phyloP scores from a whole-genome alignment of 2,113 vertebrate genomes.

The Hippoglossus stenolepis region DNA sequence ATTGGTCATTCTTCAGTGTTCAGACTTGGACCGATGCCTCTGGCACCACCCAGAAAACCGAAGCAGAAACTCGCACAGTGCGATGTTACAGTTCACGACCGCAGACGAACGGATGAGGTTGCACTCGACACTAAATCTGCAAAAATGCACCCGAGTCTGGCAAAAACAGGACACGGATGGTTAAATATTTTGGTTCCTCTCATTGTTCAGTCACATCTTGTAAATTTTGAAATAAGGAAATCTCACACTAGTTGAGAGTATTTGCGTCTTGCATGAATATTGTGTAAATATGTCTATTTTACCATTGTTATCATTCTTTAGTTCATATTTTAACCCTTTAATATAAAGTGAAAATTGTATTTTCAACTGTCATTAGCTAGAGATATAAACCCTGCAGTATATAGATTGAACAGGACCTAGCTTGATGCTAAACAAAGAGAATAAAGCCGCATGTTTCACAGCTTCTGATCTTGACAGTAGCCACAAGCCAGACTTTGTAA shows the following conservation, averaged over 20 bases:
- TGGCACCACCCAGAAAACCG: slow-evolving; percentile 16
- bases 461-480: neutral
- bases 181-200: too few species aligned
- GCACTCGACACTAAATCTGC: neutral
- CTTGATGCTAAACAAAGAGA: neutral
- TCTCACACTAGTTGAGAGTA: too few species aligned
- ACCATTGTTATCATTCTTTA: too few species aligned
- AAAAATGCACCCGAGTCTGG: too few species aligned
- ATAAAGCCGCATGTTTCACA: neutral
- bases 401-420: neutral
- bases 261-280: too few species aligned
- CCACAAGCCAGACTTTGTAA: neutral
- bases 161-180: too few species aligned
- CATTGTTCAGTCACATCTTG: too few species aligned
- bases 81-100: slow-evolving; percentile 24
- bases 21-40: slow-evolving; percentile 40
- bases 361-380: too few species aligned
- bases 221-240: too few species aligned
- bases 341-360: too few species aligned
- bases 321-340: too few species aligned
- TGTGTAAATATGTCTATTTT: too few species aligned
- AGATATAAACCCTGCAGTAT: neutral
- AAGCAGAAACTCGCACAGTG: neutral
- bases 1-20: slow-evolving; percentile 68
- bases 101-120: slow-evolving; percentile 1